A percentile compares a stretch with the other conserved stretches of the same genome.
Evolutionary conservation across 2,113 vertebrate genomes (phyloP).

Genomic region (cat (Felis catus)): F.catus_Fca126_mat1.0 CM031412.1:238311501-238312000

Average conservation of each 20-base stretch:
- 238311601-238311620: accelerated
- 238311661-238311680: neutral
- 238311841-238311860: accelerated
- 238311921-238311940: too few species aligned
- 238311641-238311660: neutral
- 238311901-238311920: neutral
- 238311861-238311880: neutral
- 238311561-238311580: accelerated
- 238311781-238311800: too few species aligned
- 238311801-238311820: neutral
- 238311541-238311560: accelerated
- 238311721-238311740: neutral
- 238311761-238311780: too few species aligned
- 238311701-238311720: neutral
- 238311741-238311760: neutral
- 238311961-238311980: neutral
- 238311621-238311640: neutral
- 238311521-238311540: neutral
- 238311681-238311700: too few species aligned
- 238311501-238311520: neutral
- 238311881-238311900: neutral
- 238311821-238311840: neutral
- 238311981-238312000: neutral
- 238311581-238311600: neutral
- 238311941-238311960: neutral